Evolutionary conservation across 2,797 vertebrate genomes (phyloP).

Genomic region (Periparus ater): DNA sequence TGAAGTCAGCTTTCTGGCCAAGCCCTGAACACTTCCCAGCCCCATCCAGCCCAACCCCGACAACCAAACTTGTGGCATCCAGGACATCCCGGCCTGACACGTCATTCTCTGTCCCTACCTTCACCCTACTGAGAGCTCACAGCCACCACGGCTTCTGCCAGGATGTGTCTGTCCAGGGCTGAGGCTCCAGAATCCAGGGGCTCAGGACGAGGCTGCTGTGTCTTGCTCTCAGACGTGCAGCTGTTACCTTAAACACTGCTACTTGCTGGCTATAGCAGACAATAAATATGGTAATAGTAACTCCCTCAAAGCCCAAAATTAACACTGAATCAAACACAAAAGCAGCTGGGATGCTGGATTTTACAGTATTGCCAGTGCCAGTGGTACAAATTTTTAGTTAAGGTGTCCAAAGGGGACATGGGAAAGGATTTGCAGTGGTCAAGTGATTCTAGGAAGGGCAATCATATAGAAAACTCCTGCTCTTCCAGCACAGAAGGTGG

Average conservation of each 20-base stretch:
- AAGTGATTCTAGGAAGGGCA: not conserved
- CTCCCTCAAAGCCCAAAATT: not conserved
- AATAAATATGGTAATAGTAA: not conserved
- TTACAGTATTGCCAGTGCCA: not conserved
- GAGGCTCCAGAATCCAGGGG: not conserved
- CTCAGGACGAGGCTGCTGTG: accelerated
- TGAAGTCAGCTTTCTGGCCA: not conserved
- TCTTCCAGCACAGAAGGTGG: not conserved
- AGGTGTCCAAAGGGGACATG: not conserved
- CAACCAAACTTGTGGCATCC: not conserved
- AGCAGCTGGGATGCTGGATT: not conserved
- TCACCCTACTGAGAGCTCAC: accelerated
- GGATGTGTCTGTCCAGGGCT: not conserved
- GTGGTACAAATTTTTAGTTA: not conserved
- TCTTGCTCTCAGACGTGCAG: accelerated
- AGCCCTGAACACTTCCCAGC: not conserved
- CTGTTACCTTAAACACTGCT: not conserved
- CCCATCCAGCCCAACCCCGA: not conserved
- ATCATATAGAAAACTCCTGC: accelerated
- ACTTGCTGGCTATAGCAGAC: not conserved
- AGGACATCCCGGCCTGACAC: accelerated
- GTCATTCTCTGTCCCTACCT: not conserved
- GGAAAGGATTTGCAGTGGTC: not conserved
- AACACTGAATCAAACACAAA: not conserved
- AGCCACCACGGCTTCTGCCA: not conserved